phyloP scores from a whole-genome alignment of 2,888 invertebrate genomes.

The Oxyteleia sp. region DNA sequence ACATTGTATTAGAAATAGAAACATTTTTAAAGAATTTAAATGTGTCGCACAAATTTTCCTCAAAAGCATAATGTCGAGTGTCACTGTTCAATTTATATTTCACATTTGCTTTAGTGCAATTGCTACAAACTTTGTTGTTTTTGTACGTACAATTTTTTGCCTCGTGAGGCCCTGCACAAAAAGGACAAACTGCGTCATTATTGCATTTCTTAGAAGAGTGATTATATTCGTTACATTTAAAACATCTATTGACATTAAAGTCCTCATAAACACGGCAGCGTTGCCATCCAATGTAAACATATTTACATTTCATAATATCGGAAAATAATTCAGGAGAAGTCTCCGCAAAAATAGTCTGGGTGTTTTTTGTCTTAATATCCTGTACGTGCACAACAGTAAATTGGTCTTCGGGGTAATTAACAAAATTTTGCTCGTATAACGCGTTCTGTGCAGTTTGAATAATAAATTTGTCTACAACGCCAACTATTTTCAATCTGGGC shows the following conservation, averaged over 20 bases:
- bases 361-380: constrained; percentile 5
- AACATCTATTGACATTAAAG: constrained; percentile 32
- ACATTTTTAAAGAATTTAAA: constrained; percentile 30
- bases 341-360: constrained; percentile 14
- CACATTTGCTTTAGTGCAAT: constrained; percentile 13
- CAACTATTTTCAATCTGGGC: too few species aligned
- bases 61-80: constrained; percentile 22
- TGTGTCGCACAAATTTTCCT: constrained; percentile 4
- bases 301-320: not conserved
- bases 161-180: constrained; percentile 32
- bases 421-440: constrained; percentile 29
- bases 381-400: constrained; percentile 12
- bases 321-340: not conserved
- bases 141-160: not conserved
- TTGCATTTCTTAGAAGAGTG: constrained; percentile 32
- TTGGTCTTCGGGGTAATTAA: not conserved
- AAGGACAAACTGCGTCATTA: constrained; percentile 7
- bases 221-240: constrained; percentile 29
- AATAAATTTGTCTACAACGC: too few species aligned
- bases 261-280: constrained; percentile 29
- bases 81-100: constrained; percentile 21
- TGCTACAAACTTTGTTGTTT: constrained; percentile 13
- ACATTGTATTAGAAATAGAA: constrained; percentile 8
- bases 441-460: not conserved
- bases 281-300: constrained; percentile 41